Evolutionary conservation across 2,888 invertebrate species (phyloP).

Genomic region (Rotaria socialis): DNA sequence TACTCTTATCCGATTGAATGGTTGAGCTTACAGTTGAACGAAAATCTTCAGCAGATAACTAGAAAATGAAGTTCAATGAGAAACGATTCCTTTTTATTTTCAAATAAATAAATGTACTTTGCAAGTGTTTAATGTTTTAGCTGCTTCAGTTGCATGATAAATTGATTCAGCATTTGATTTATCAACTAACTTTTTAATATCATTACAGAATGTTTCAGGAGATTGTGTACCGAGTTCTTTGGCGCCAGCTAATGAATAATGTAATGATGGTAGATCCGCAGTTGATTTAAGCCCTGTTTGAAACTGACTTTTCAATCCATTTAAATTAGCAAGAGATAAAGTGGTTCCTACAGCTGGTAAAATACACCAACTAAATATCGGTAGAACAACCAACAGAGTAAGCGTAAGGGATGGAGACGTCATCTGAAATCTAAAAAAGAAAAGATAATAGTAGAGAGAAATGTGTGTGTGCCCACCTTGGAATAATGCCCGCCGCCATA

Average conservation of each 20-base stretch:
- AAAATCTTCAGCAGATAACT: slow-evolving; percentile 14
- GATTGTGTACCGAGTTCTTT: slow-evolving; percentile 12
- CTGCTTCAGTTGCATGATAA: slow-evolving; percentile 69
- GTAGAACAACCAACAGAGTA: background rate
- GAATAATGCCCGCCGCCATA: background rate
- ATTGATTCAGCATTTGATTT: slow-evolving; percentile 60
- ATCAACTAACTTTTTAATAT: slow-evolving; percentile 58
- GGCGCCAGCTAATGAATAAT: slow-evolving; percentile 6
- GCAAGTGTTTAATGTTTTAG: slow-evolving; percentile 63
- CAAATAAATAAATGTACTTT: slow-evolving; percentile 49
- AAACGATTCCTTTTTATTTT: background rate
- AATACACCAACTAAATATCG: background rate
- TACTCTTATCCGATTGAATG: slow-evolving; percentile 15
- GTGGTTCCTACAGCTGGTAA: background rate
- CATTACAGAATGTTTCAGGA: slow-evolving; percentile 57
- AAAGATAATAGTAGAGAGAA: too few species aligned
- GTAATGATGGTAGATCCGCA: background rate
- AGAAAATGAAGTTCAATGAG: too few species aligned
- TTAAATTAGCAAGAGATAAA: background rate
- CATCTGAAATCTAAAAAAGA: background rate
- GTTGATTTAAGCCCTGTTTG: slow-evolving; percentile 6
- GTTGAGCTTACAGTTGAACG: background rate
- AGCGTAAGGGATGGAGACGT: background rate
- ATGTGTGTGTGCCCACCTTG: background rate
- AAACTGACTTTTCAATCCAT: slow-evolving; percentile 3